phyloP scores from a whole-genome alignment of 2,113 vertebrate species.

The Mixornis gularis region DNA sequence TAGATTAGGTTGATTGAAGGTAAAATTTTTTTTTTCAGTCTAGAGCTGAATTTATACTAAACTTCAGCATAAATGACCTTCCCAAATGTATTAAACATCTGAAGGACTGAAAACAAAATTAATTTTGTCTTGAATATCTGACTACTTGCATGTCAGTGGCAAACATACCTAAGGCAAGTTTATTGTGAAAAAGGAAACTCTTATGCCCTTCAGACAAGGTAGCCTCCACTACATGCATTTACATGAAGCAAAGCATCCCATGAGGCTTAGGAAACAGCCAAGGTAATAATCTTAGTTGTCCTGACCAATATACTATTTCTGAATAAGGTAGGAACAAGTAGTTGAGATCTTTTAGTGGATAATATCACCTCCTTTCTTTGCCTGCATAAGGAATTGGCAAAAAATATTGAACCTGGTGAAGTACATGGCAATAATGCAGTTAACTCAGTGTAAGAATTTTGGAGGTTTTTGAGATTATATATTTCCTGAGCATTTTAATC shows the following conservation, averaged over 20 bases:
- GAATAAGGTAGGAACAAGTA: background rate
- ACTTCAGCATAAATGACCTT: conserved; percentile 6
- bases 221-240: background rate
- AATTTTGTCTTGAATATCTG: background rate
- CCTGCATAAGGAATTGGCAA: background rate
- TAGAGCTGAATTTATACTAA: background rate
- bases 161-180: background rate
- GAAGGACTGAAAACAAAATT: conserved; percentile 6
- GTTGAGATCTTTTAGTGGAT: background rate
- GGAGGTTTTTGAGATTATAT: background rate
- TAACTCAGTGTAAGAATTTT: background rate
- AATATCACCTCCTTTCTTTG: background rate
- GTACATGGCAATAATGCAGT: background rate
- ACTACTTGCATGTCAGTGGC: background rate
- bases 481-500: background rate
- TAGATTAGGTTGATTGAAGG: background rate
- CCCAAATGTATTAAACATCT: background rate
- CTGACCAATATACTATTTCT: background rate
- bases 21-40: background rate
- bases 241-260: background rate
- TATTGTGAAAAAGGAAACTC: background rate
- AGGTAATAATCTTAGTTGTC: background rate
- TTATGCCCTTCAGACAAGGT: background rate
- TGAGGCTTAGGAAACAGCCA: background rate
- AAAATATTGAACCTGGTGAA: background rate